Evolutionary conservation across 2,888 invertebrate species (phyloP).

Genomic region (Thereva nobilitata): DNA sequence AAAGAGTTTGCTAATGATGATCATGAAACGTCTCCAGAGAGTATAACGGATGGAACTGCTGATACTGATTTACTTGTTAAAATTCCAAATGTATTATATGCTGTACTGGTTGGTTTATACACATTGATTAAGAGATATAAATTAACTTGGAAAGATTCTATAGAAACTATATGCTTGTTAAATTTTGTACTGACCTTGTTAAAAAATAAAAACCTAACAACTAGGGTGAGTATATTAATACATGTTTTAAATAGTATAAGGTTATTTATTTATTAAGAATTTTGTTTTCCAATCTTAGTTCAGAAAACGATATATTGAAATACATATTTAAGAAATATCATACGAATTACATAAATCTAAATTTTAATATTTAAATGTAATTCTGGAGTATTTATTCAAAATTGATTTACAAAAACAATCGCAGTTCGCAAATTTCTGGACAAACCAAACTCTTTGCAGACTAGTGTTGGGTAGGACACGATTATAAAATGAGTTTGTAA

Average conservation of each 20-base stretch:
- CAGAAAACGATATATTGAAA: too few species aligned
- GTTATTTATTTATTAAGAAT: background rate
- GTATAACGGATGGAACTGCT: slow-evolving; percentile 2
- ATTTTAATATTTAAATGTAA: too few species aligned
- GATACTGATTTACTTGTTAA: slow-evolving; percentile 56
- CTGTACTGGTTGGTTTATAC: slow-evolving; percentile 69
- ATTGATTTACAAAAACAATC: too few species aligned
- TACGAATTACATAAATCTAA: too few species aligned
- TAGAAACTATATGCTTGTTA: slow-evolving; percentile 72
- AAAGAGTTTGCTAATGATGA: slow-evolving; percentile 60
- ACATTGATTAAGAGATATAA: slow-evolving; percentile 70
- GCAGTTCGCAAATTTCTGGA: too few species aligned
- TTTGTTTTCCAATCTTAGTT: background rate
- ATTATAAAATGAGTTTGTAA: too few species aligned
- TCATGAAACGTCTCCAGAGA: slow-evolving; percentile 15
- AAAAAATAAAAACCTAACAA: slow-evolving; percentile 60
- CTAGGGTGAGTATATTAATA: slow-evolving; percentile 59
- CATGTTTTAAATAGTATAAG: slow-evolving; percentile 22
- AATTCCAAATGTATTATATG: slow-evolving; percentile 63
- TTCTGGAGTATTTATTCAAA: too few species aligned
- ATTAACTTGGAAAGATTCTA: slow-evolving; percentile 77
- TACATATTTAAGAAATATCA: too few species aligned
- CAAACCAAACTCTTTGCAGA: too few species aligned
- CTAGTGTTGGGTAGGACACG: too few species aligned
- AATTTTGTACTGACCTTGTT: slow-evolving; percentile 62